Conservation (phyloP, 2,113 vertebrate genomes). For the Neolamprologus caudopunctatus region DNA sequence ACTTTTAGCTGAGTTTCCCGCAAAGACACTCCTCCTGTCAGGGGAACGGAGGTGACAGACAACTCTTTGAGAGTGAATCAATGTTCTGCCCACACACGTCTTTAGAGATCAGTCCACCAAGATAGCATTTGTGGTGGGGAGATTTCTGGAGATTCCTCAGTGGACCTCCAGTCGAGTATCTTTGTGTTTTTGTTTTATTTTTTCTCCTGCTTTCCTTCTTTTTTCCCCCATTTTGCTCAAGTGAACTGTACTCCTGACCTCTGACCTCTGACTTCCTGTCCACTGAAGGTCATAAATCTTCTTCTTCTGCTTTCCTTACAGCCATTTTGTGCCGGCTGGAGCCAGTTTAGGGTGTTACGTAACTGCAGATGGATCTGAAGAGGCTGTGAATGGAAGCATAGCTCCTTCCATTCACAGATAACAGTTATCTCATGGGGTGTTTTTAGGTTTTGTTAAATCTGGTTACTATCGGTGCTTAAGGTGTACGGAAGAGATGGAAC, state of each 20-base stretch:
- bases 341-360: neutral
- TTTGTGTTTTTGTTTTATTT: neutral
- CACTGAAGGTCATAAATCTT: neutral
- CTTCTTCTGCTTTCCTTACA: neutral
- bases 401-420: neutral
- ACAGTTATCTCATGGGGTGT: neutral
- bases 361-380: neutral
- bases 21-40: neutral
- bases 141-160: neutral
- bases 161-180: neutral
- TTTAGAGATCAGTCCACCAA: neutral
- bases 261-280: neutral
- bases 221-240: neutral
- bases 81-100: neutral
- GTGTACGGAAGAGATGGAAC: neutral
- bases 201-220: neutral
- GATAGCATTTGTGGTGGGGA: neutral
- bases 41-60: neutral
- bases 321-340: neutral
- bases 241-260: neutral
- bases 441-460: neutral
- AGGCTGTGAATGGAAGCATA: neutral
- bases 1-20: neutral
- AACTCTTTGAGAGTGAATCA: neutral
- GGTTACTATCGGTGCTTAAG: neutral